These are phyloP conservation scores for Troides oblongomaculatus DNA, from an alignment of 2,888 invertebrate species.

Conservation along the genomic window DNA sequence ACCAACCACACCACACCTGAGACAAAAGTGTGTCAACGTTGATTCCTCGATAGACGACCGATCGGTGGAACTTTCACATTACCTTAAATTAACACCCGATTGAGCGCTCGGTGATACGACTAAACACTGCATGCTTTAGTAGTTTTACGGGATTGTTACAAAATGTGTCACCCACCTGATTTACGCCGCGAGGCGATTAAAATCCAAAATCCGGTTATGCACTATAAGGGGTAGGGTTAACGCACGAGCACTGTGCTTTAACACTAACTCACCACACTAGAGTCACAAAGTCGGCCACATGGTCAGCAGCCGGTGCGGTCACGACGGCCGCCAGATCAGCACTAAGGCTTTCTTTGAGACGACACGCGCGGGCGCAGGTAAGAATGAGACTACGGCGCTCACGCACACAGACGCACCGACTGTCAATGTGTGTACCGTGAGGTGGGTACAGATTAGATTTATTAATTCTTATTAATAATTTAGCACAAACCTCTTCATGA, in stretches of 20 bases:
- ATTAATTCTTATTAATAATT: conserved; percentile 20
- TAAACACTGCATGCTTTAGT: conserved; percentile 36
- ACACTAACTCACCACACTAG: conserved; percentile 73
- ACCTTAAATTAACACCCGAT: conserved; percentile 72
- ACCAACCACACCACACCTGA: conserved; percentile 72
- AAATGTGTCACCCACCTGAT: conserved; percentile 60
- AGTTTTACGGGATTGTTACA: conserved; percentile 32
- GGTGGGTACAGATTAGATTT: conserved; percentile 41
- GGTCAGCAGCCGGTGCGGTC: conserved; percentile 70
- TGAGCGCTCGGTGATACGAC: conserved; percentile 46
- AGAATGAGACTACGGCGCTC: conserved; percentile 62
- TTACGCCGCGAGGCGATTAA: conserved; percentile 66
- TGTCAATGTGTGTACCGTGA: conserved; percentile 41
- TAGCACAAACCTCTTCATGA: not conserved
- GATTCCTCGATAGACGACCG: conserved; percentile 70
- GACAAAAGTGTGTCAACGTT: conserved; percentile 76
- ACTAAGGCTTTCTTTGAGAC: conserved; percentile 73
- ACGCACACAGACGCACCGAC: conserved; percentile 43
- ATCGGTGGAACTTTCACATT: conserved; percentile 77
- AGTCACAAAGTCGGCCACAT: conserved; percentile 71
- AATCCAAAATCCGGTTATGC: conserved; percentile 72
- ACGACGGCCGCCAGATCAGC: conserved; percentile 72
- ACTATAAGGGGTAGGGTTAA: conserved; percentile 77
- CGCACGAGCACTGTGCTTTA: conserved; percentile 73
- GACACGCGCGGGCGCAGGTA: conserved; percentile 63